Evolutionary conservation across 2,113 vertebrate genomes (phyloP).

Genomic region (Lepus americanus): DNA sequence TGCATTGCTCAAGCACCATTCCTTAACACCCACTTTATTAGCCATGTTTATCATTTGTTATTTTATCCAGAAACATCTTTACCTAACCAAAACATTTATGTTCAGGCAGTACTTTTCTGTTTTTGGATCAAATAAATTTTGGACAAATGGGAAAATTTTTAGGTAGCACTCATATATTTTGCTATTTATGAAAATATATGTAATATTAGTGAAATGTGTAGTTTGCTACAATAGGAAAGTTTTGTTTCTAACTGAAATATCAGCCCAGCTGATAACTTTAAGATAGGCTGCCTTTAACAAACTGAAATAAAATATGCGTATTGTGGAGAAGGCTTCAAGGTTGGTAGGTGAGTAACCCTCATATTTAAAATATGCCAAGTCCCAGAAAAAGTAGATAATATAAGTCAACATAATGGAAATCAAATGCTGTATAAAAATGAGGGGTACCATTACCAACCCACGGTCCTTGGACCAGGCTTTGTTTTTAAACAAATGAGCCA

Average conservation of each 20-base stretch:
- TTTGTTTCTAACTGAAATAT: conserved; percentile 60
- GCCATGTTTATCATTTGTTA: not conserved
- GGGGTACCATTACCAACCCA: not conserved
- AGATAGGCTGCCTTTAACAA: not conserved
- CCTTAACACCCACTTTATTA: not conserved
- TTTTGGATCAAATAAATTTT: conserved; percentile 47
- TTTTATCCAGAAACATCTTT: conserved; percentile 52
- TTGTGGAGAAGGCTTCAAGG: conserved; percentile 36
- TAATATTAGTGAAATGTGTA: not conserved
- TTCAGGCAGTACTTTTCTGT: not conserved
- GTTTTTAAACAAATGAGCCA: conserved; percentile 21
- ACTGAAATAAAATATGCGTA: not conserved
- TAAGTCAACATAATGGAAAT: conserved; percentile 38
- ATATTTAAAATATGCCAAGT: conserved; percentile 34
- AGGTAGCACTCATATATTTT: conserved; percentile 20
- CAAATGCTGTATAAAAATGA: conserved; percentile 11
- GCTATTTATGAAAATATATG: conserved; percentile 28
- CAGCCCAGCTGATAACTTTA: not conserved
- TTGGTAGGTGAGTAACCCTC: not conserved
- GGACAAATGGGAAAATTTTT: not conserved
- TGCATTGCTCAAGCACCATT: not conserved
- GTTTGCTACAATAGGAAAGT: not conserved
- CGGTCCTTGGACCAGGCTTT: not conserved
- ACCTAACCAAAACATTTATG: not conserved
- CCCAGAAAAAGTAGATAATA: not conserved